These are phyloP conservation scores for Ectemnius lituratus DNA, from an alignment of 2,888 invertebrate genomes.

Conservation along the genomic window DNA sequence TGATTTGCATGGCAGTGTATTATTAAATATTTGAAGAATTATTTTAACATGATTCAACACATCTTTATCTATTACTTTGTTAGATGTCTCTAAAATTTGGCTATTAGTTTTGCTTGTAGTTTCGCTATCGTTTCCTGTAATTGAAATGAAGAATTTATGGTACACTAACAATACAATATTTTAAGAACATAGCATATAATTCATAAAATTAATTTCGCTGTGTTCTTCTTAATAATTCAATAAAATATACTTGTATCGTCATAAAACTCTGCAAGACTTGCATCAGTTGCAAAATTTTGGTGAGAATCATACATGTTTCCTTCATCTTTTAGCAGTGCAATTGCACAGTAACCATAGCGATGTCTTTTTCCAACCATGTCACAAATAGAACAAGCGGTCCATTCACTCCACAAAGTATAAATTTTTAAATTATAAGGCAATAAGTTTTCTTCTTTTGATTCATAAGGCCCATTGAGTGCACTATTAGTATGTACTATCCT, in stretches of 20 bases:
- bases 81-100: not conserved
- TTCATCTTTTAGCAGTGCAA: conserved; percentile 51
- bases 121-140: too few species aligned
- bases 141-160: too few species aligned
- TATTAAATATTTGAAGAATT: conserved; percentile 75
- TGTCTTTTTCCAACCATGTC: conserved; percentile 80
- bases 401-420: conserved; percentile 81
- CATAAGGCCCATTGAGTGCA: conserved; percentile 70
- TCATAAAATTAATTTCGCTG: not conserved
- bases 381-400: conserved; percentile 84
- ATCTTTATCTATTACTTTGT: conserved; percentile 5
- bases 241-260: too few species aligned
- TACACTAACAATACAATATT: not conserved
- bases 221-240: too few species aligned
- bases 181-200: not conserved
- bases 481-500: conserved; percentile 69
- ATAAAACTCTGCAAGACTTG: conserved; percentile 2
- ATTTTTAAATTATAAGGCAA: conserved; percentile 74
- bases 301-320: conserved; percentile 20
- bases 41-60: conserved; percentile 24
- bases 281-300: not conserved
- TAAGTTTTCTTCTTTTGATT: conserved; percentile 65
- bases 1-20: conserved; percentile 82
- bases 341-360: conserved; percentile 82
- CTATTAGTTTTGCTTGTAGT: not conserved